Evolutionary conservation across 1,140 invertebrate species (phyloP).

Genomic region (Diachasmimorpha longicaudata): DNA sequence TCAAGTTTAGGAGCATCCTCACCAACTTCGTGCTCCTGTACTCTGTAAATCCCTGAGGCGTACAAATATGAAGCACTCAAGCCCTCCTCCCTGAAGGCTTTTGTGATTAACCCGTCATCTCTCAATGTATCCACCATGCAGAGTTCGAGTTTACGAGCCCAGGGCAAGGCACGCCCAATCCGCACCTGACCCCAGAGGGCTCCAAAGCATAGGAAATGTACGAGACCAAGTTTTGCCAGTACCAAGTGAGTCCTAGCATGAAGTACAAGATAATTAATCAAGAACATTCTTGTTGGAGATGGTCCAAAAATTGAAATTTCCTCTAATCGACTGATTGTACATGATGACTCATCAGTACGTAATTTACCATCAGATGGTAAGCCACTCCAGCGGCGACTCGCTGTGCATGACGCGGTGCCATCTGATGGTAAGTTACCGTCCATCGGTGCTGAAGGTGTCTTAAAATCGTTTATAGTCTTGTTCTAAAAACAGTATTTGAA

Average conservation of each 20-base stretch:
- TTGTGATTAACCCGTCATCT: conserved; percentile 50
- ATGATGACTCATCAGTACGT: background rate
- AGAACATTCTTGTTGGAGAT: too few relatives aligned
- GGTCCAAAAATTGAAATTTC: too few relatives aligned
- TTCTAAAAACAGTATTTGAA: background rate
- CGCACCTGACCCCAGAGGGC: conserved; percentile 55
- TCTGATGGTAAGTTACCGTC: too few relatives aligned
- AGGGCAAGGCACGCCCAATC: conserved; percentile 51
- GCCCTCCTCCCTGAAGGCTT: conserved; percentile 49
- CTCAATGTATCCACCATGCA: conserved; percentile 51
- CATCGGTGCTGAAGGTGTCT: too few relatives aligned
- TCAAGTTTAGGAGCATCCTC: conserved; percentile 48
- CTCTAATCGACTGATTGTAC: background rate
- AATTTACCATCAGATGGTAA: too few relatives aligned
- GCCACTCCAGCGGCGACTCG: too few relatives aligned
- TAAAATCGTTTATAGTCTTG: too few relatives aligned
- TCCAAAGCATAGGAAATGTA: conserved; percentile 56
- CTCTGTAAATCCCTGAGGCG: conserved; percentile 47
- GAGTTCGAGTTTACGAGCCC: conserved; percentile 51
- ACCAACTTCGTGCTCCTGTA: conserved; percentile 46
- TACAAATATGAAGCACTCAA: conserved; percentile 49
- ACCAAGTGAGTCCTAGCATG: conserved; percentile 45
- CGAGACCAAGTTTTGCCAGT: conserved; percentile 46
- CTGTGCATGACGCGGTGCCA: too few relatives aligned
- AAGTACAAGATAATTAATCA: background rate